Base-by-base conservation (phyloP, 2,888 invertebrate species). In the Cheilosia variabilis region DNA sequence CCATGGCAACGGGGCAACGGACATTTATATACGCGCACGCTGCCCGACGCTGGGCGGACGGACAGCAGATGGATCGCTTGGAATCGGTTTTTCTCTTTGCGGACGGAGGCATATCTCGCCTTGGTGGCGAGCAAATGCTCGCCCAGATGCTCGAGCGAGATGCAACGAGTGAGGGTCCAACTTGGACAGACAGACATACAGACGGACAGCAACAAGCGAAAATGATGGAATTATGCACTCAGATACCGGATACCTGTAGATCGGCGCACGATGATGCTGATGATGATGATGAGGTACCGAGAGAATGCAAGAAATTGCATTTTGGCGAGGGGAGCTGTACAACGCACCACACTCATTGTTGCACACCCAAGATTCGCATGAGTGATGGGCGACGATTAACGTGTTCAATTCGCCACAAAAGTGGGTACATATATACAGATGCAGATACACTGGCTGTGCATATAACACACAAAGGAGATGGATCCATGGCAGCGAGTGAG, bases 221-320 rank as follows among this genome's bases (percentile, higher is more conserved):
- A 81, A 86, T 86, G 86, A 86, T 86, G 86, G 76, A 86, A 86
- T 77, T 86, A 86, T 86, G 80, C 86, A 80, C 86, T 86, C 80
- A 76, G 86, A 81, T 80, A 81, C 86, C 72, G 83, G 83, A 83
- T 83, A 86, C 80, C 80, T 81, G 80, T 63, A 86, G 86, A 86
- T 86, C 71, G 86, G 66, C 17, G 50, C 65, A 55, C 71, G 57
- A 78, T 72, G 77, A 58, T 63, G 73, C 17, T 58, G 75, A 27
- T 79, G 71, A 34, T 52, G 68, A 31, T 60, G 62, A 24, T 63
- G 52, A 31, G 34, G 63, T 17, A 31, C 31, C 31, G 31, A 41
- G 68, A 73, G 47, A 37, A 41, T 43, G 37, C 15, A 53, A 52
- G 68, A 73, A 73, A 69, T 78, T 69, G 68, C 71, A 75, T 79